Evolutionary conservation across 2,797 vertebrate genomes (phyloP), one percentile per base, ranked within the genome.

Genomic region (Artibeus lituratus): DNA sequence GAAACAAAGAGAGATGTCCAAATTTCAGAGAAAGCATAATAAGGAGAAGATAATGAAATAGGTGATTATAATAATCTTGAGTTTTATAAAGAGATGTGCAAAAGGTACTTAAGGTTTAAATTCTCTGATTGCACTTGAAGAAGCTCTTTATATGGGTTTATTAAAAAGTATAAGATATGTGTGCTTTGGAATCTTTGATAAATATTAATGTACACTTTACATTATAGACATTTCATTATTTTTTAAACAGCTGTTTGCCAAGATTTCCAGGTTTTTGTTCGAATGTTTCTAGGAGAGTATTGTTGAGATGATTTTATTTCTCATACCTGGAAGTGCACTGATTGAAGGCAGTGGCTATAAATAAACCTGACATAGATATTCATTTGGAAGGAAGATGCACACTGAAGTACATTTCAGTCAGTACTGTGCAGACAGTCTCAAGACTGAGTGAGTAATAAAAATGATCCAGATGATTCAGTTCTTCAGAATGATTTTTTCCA

Each of bases 231-330:
- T 97, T 97, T 96, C 92, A 85, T 95, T 97, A 92, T 95, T 90
- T 94, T 98, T 96, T 94, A 93, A 97, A 98, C 98, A 76, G 82
- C 97, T 65, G 85, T 97, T 97, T 98, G 97, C 96, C 96, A 97
- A 62, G 90, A 94, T 98, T 98, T 98, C 94, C 96, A 97, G 97
- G 96, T 86, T 94, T 93, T 62, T 86, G 59, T 42, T 90, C 57
- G 0, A 37, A 95, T 74, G 35, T 85, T 24, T 95, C 29, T 69
- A 94, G 90, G 95, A 96, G 93, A 81, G 35, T 55, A 94, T 86
- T 94, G 15, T 87, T 93, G 80, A 87, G 51, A 89, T 91, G 42
- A 81, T 94, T 94, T 94, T 92, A 78, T 91, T 94, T 94, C 53
- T 92, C 67, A 77, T 84, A 92, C 91, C 74, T 96, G 94, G 76